phyloP scores from a whole-genome alignment of 2,888 invertebrate species.

The Acleris holmiana region DNA sequence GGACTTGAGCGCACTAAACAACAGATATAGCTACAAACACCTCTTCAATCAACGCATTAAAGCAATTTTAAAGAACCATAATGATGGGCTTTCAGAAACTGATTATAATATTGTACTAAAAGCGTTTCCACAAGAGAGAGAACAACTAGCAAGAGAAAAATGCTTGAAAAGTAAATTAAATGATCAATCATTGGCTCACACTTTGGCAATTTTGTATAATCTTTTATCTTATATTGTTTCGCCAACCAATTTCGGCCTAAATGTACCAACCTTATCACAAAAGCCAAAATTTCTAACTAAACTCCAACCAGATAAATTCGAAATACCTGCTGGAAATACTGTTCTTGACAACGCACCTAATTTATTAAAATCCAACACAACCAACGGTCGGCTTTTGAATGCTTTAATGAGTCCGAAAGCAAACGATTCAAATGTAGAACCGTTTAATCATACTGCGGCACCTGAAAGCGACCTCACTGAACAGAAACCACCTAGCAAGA shows the following conservation, averaged over 20 bases:
- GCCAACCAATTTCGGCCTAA: too few species aligned
- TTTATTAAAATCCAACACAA: background rate
- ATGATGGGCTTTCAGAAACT: conserved; percentile 62
- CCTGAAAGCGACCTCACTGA: background rate
- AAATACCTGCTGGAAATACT: too few species aligned
- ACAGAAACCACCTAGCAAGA: background rate
- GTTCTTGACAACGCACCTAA: background rate
- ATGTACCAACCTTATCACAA: too few species aligned
- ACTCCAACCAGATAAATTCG: too few species aligned
- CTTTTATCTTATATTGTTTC: conserved; percentile 40
- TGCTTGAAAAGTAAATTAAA: conserved; percentile 51
- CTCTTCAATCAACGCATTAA: conserved; percentile 52
- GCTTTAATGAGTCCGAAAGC: background rate
- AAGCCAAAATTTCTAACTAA: too few species aligned
- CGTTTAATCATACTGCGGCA: background rate
- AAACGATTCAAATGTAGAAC: background rate
- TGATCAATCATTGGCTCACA: conserved; percentile 59
- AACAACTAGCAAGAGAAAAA: conserved; percentile 45
- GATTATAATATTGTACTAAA: conserved; percentile 59
- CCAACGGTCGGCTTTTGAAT: background rate
- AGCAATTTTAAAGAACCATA: conserved; percentile 66
- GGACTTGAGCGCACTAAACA: conserved; percentile 59
- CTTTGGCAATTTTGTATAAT: conserved; percentile 55
- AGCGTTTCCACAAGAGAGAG: conserved; percentile 55
- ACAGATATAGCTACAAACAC: conserved; percentile 49